Percentiles rank a stretch among this genome's conserved stretches.
phyloP scores from a whole-genome alignment of 2,888 invertebrate genomes.

The Limnephilus lunatus region DNA sequence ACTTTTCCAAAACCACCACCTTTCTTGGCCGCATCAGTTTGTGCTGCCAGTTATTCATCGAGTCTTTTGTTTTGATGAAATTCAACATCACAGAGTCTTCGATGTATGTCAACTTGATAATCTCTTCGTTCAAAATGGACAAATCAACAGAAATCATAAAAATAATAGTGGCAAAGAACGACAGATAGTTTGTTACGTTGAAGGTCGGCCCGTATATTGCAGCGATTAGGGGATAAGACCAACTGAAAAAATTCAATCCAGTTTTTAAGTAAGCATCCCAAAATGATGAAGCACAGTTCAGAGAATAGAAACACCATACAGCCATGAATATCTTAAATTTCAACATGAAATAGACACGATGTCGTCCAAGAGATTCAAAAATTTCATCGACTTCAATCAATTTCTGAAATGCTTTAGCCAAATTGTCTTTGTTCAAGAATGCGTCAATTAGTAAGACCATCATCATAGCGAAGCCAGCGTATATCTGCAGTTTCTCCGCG shows the following conservation, averaged over 20 bases:
- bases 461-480: background rate
- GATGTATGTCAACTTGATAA: background rate
- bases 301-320: background rate
- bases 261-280: background rate
- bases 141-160: background rate
- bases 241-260: background rate
- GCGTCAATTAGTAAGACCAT: background rate
- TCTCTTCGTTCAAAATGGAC: background rate
- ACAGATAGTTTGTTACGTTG: background rate
- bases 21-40: background rate
- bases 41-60: background rate
- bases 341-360: background rate
- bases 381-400: background rate
- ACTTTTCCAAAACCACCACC: background rate
- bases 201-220: background rate
- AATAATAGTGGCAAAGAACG: background rate
- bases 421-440: background rate
- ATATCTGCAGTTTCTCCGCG: background rate
- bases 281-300: background rate
- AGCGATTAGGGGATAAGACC: background rate
- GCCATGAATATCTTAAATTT: background rate
- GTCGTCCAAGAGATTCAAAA: background rate
- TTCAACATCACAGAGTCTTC: background rate
- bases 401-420: background rate
- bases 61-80: background rate